These are phyloP conservation scores for Marcusenius ussheri DNA, from an alignment of 2,113 vertebrate genomes.

Conservation along the genomic window DNA sequence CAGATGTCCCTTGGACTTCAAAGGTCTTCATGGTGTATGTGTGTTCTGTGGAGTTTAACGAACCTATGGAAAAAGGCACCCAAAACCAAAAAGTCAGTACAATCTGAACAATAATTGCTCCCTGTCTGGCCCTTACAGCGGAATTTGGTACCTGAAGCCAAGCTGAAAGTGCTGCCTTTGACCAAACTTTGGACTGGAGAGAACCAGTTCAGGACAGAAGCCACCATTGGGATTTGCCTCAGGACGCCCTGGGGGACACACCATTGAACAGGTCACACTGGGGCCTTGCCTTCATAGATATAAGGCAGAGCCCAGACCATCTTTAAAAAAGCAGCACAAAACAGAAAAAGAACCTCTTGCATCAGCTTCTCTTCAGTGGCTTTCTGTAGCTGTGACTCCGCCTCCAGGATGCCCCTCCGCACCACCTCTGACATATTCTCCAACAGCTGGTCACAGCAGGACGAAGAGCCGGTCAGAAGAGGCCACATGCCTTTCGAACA, in stretches of 20 bases:
- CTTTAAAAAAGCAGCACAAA: not conserved
- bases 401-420: constrained; percentile 88
- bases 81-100: not conserved
- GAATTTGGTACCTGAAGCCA: constrained; percentile 77
- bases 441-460: constrained; percentile 67
- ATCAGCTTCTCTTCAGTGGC: constrained; percentile 84
- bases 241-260: constrained; percentile 71
- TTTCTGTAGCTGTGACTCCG: constrained; percentile 81
- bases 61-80: constrained; percentile 58
- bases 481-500: not conserved
- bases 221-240: constrained; percentile 85
- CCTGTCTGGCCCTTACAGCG: not conserved
- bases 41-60: constrained; percentile 79
- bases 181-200: constrained; percentile 80
- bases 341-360: constrained; percentile 73
- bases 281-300: not conserved
- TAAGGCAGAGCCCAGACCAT: not conserved
- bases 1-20: constrained; percentile 52
- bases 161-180: constrained; percentile 82
- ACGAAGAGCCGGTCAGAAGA: not conserved
- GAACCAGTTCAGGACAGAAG: constrained; percentile 93
- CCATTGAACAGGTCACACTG: not conserved
- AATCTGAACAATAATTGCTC: not conserved
- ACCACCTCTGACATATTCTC: constrained; percentile 98
- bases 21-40: constrained; percentile 76